These are phyloP conservation scores for Drosophila virilis DNA, from an alignment of 1,140 invertebrate genomes.

Conservation along the genomic window DNA sequence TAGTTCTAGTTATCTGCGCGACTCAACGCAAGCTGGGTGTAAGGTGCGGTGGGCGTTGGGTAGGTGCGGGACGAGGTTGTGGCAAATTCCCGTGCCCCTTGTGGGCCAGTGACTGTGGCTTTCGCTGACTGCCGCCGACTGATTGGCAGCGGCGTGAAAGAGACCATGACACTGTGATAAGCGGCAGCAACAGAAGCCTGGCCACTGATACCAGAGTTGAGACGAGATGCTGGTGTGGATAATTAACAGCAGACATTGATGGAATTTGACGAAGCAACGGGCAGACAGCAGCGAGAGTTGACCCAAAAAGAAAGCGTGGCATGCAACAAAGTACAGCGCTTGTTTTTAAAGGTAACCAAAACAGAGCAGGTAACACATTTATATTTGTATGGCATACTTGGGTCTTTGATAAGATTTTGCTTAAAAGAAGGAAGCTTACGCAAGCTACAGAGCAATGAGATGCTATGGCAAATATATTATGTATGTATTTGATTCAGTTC, in stretches of 20 bases:
- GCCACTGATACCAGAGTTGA: constrained; percentile 1
- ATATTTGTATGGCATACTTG: too few relatives aligned
- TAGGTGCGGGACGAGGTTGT: not conserved
- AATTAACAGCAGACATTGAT: constrained; percentile 12
- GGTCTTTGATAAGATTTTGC: too few relatives aligned
- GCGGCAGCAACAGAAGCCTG: constrained; percentile 2
- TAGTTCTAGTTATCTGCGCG: constrained; percentile 61
- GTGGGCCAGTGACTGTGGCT: constrained; percentile 13
- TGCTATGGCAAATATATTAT: too few relatives aligned
- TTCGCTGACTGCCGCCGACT: constrained; percentile 5
- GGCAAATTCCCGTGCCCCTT: too few relatives aligned
- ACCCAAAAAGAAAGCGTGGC: not conserved
- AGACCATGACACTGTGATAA: constrained; percentile 30
- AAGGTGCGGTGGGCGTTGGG: not conserved
- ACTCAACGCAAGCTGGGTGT: not conserved
- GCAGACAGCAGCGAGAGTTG: not conserved
- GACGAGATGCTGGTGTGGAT: constrained; percentile 9
- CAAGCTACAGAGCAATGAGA: too few relatives aligned
- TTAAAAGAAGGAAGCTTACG: too few relatives aligned
- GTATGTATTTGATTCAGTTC: too few relatives aligned
- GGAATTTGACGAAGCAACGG: not conserved
- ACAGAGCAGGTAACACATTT: too few relatives aligned
- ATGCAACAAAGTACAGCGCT: not conserved
- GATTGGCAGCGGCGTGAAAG: constrained; percentile 37
- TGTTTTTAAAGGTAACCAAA: not conserved